Evolutionary conservation across 2,797 vertebrate species (phyloP), one percentile per base, ranked within the genome.

Genomic region (Margarornis squamiger): DNA sequence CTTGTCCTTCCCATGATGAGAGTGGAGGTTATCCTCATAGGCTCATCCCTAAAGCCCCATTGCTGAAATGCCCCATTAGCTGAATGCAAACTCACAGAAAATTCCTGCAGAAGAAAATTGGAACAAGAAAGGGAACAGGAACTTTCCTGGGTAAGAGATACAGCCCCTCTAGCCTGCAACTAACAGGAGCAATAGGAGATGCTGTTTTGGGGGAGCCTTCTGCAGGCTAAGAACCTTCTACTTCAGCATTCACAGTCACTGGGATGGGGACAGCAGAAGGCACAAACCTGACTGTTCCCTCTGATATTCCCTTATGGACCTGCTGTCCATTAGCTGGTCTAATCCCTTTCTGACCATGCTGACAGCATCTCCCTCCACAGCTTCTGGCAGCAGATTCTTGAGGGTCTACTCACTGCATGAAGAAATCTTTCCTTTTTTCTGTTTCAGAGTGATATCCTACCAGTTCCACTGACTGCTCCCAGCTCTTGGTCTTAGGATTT

Each of bases 401-500:
- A 52, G 23, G 14, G 76, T 91, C 77, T 88, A 66, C 52, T 88
- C 52, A 67, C 32, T 67, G 52, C 8, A 9, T 67, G 57, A 93
- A 79, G 75, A 95, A 83, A 85, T 67, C 41, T 90, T 92, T 71
- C 75, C 72, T 73, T n/a, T 58, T 76, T 78, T 87, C 51, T 71
- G 14, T 57, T 74, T 71, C 38, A 59, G 38, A 51, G 45, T 45
- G 65, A 65, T 59, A 57, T 74, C 48, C 38, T 29, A 55, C 38
- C 36, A 55, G 29, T 52, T 36, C 38, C 61, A 77, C 49, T 12
- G 38, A 41, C 32, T 63, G 58, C 3, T 34, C 26, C 21, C 27
- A 32, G 36, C 39, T 76, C 86, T 74, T 63, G 39, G 29, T 72
- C 59, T 55, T 51, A 62, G 36, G 32, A 79, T 39, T 72, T 66